Conservation (phyloP, 2,113 vertebrate genomes). For the Pardalotus punctatus region DNA sequence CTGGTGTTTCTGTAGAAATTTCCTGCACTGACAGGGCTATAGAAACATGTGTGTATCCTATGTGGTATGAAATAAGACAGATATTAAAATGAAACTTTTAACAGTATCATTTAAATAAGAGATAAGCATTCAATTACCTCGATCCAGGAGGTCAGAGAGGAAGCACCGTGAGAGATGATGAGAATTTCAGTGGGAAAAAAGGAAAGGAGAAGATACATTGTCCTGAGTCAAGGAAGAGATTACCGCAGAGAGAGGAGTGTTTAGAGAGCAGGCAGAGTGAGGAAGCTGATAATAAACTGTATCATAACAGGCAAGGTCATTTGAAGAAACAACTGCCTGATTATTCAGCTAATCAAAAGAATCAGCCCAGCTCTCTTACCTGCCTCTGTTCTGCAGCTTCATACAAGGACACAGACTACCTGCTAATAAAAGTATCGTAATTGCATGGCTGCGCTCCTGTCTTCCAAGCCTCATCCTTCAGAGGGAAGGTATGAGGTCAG, state of each 20-base stretch:
- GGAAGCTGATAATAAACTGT: background rate
- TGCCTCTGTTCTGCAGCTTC: background rate
- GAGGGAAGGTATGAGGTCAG: background rate
- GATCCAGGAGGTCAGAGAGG: background rate
- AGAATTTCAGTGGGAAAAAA: background rate
- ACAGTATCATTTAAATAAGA: background rate
- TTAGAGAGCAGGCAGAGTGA: background rate
- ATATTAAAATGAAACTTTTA: background rate
- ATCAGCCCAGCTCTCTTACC: background rate
- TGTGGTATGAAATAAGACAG: background rate
- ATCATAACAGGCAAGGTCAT: slow-evolving; percentile 39
- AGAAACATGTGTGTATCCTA: background rate
- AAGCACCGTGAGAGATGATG: background rate
- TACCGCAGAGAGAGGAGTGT: background rate
- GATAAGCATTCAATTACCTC: background rate
- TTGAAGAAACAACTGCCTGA: slow-evolving; percentile 36
- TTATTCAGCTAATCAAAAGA: slow-evolving; percentile 59
- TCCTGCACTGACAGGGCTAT: background rate
- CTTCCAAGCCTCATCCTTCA: background rate
- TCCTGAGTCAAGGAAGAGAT: background rate
- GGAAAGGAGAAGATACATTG: background rate
- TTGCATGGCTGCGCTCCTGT: background rate
- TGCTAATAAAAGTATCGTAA: background rate
- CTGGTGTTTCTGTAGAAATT: background rate
- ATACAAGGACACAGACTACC: background rate